phyloP scores from a whole-genome alignment of 2,797 vertebrate genomes.

The Cyprinella venusta region DNA sequence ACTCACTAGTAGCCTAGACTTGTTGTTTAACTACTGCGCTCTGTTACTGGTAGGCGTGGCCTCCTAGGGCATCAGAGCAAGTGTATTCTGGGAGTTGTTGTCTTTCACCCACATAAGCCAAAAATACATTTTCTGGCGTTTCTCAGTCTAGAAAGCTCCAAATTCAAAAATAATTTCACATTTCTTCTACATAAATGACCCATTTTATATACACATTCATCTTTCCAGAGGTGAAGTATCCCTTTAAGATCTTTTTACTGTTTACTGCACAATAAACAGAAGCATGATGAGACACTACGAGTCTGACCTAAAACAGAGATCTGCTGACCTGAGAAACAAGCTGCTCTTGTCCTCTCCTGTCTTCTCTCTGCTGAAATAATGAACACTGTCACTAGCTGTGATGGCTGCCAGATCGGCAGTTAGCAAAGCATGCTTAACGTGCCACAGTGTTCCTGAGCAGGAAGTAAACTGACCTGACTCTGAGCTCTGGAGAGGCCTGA shows the following conservation, averaged over 20 bases:
- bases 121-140: no score
- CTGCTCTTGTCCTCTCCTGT: slow-evolving; percentile 87
- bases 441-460: slow-evolving; percentile 60
- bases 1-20: no score
- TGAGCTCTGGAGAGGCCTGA: slow-evolving; percentile 51
- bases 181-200: no score
- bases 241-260: slow-evolving; percentile 66
- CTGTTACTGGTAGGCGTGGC: no score
- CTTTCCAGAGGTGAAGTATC: no score
- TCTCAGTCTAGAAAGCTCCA: no score
- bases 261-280: slow-evolving; percentile 72
- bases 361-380: slow-evolving; percentile 88
- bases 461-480: slow-evolving; percentile 62
- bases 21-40: no score
- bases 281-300: slow-evolving; percentile 71
- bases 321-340: slow-evolving; percentile 88
- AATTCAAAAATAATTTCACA: no score
- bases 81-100: no score
- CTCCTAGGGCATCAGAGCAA: no score
- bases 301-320: slow-evolving; percentile 80
- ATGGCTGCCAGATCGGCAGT: slow-evolving; percentile 52
- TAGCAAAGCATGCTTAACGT: slow-evolving; percentile 59
- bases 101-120: no score
- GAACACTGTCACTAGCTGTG: slow-evolving; percentile 81
- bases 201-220: no score